Conservation (phyloP, 1,140 invertebrate species). For the Drosophila hydei region DNA sequence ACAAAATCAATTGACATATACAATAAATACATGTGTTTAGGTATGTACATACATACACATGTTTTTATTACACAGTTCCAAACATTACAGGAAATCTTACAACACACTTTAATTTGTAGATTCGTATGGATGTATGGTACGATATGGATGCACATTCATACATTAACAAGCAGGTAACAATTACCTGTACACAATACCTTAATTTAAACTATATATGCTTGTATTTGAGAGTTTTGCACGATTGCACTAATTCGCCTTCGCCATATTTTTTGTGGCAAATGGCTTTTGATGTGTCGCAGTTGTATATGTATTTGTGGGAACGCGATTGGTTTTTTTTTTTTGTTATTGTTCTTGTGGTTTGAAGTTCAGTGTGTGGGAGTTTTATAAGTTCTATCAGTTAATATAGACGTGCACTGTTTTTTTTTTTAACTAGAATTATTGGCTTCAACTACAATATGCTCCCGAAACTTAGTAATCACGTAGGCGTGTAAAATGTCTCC, state of each 20-base stretch:
- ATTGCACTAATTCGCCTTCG: conserved; percentile 53
- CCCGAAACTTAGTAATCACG: conserved; percentile 41
- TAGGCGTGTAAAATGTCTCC: conserved; percentile 50
- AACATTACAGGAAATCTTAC: conserved; percentile 17
- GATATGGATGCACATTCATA: conserved; percentile 6
- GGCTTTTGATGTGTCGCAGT: conserved; percentile 36
- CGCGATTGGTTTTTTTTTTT: conserved; percentile 36
- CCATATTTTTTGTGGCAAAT: conserved; percentile 52
- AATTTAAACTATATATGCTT: conserved; percentile 13
- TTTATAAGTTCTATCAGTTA: conserved; percentile 1
- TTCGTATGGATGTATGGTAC: conserved; percentile 2
- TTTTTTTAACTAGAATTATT: conserved; percentile 20
- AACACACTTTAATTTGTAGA: conserved; percentile 2
- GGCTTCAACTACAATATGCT: conserved; percentile 41
- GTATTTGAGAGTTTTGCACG: conserved; percentile 44
- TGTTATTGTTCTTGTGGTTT: conserved; percentile 28
- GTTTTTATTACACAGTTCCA: conserved; percentile 14
- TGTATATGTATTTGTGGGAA: conserved; percentile 40
- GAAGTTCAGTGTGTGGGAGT: conserved; percentile 6
- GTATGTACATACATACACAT: conserved; percentile 27
- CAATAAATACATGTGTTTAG: conserved; percentile 21
- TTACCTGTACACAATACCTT: conserved; percentile 31
- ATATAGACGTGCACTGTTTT: neutral
- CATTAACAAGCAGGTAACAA: conserved; percentile 29
- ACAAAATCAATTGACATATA: conserved; percentile 42